phyloP scores from a whole-genome alignment of 53 echinoderm and acorn worm species.

The Echinarachnius parma region DNA sequence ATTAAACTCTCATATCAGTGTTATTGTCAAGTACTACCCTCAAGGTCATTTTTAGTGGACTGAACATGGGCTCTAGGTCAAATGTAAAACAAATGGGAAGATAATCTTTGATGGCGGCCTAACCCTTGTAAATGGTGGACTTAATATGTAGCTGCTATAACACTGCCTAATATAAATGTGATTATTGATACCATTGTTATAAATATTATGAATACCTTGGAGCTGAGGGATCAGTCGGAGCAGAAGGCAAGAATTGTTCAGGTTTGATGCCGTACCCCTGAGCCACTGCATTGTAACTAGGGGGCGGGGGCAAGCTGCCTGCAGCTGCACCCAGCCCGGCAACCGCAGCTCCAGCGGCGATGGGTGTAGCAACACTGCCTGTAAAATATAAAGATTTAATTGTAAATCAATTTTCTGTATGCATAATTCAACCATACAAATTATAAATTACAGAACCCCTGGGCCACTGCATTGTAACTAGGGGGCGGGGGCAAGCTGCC shows the following conservation, averaged over 20 bases:
- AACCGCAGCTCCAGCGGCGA: conserved; percentile 41
- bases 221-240: conserved; percentile 11
- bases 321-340: conserved; percentile 18
- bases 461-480: conserved; percentile 51
- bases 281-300: conserved; percentile 53
- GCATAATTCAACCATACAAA: too few relatives aligned
- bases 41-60: too few relatives aligned
- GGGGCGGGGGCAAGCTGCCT: conserved; percentile 36
- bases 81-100: not conserved
- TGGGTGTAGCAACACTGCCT: conserved; percentile 43
- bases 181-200: not conserved
- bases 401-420: too few relatives aligned
- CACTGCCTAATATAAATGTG: not conserved
- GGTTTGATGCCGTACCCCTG: conserved; percentile 33
- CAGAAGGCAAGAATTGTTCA: conserved; percentile 26
- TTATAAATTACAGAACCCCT: conserved; percentile 33
- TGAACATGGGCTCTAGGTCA: too few relatives aligned
- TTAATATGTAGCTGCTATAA: too few relatives aligned
- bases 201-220: conserved; percentile 27
- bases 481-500: conserved; percentile 42
- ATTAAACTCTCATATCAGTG: too few relatives aligned
- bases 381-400: not conserved
- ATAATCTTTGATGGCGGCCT: not conserved
- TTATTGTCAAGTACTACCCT: too few relatives aligned
- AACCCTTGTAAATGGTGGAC: not conserved